Evolutionary conservation across 2,888 invertebrate genomes (phyloP).

Genomic region (Marasmarcha lunaedactyla): DNA sequence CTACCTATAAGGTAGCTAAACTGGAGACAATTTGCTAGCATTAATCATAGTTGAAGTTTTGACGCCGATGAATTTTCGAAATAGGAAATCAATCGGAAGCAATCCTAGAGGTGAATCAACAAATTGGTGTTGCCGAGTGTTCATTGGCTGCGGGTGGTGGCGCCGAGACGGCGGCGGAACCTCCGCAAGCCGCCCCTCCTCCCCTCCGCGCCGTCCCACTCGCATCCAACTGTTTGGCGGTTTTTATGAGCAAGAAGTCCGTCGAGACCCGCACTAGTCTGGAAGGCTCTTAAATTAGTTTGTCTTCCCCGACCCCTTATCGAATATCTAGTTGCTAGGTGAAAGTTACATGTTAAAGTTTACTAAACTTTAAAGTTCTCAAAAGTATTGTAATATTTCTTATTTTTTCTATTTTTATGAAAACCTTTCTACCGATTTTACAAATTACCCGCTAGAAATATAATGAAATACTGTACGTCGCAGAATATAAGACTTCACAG

Average conservation of each 20-base stretch:
- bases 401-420: neutral
- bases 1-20: too few relatives aligned
- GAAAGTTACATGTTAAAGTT: slow-evolving; percentile 14
- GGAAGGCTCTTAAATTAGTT: slow-evolving; percentile 54
- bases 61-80: slow-evolving; percentile 10
- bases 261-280: slow-evolving; percentile 49
- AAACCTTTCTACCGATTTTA: too few relatives aligned
- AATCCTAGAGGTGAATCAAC: slow-evolving; percentile 61
- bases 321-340: slow-evolving; percentile 32
- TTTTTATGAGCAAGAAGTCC: slow-evolving; percentile 60
- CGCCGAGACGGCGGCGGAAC: slow-evolving; percentile 69
- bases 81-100: slow-evolving; percentile 65
- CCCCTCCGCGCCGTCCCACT: slow-evolving; percentile 42
- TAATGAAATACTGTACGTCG: too few relatives aligned
- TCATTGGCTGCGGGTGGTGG: slow-evolving; percentile 70
- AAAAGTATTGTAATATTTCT: neutral
- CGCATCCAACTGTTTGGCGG: slow-evolving; percentile 41
- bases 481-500: too few relatives aligned
- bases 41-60: neutral
- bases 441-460: too few relatives aligned
- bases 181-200: slow-evolving; percentile 63
- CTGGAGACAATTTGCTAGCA: too few relatives aligned
- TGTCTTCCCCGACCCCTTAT: slow-evolving; percentile 28
- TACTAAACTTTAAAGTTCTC: too few relatives aligned
- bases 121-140: slow-evolving; percentile 59